These are phyloP conservation scores for Clepsis dumicolana DNA, from an alignment of 2,888 invertebrate genomes.

Conservation along the genomic window DNA sequence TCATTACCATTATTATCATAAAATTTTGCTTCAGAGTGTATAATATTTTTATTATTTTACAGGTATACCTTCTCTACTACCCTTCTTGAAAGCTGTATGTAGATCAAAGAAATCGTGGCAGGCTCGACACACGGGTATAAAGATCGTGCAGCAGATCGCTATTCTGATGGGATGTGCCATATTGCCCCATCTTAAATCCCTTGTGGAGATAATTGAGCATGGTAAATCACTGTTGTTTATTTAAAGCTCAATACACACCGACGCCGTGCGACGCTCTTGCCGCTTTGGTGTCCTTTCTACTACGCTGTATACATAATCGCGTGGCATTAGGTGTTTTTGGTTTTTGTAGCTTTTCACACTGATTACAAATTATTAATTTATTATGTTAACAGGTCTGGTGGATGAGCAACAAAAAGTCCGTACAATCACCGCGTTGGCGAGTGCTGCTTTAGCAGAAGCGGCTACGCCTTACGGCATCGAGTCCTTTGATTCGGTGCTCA, in stretches of 20 bases:
- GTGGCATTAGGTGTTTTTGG: background rate
- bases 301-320: background rate
- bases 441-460: slow-evolving; percentile 99
- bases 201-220: slow-evolving; percentile 99
- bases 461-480: slow-evolving; percentile 99
- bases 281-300: too few species aligned
- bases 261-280: background rate
- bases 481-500: slow-evolving; percentile 99
- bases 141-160: slow-evolving; percentile 99
- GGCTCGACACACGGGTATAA: slow-evolving; percentile 98
- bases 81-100: slow-evolving; percentile 99
- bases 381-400: slow-evolving; percentile 89
- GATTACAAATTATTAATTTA: background rate
- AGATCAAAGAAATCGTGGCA: slow-evolving; percentile 99
- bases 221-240: slow-evolving; percentile 83
- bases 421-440: slow-evolving; percentile 99
- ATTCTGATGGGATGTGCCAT: slow-evolving; percentile 99
- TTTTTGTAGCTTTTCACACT: background rate
- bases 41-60: slow-evolving; percentile 6
- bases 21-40: background rate
- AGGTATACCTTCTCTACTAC: slow-evolving; percentile 97
- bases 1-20: background rate
- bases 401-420: slow-evolving; percentile 99
- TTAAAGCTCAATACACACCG: background rate
- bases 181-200: slow-evolving; percentile 97